Base-by-base conservation (phyloP, 2,888 invertebrate species). In the Sympetrum striolatum region DNA sequence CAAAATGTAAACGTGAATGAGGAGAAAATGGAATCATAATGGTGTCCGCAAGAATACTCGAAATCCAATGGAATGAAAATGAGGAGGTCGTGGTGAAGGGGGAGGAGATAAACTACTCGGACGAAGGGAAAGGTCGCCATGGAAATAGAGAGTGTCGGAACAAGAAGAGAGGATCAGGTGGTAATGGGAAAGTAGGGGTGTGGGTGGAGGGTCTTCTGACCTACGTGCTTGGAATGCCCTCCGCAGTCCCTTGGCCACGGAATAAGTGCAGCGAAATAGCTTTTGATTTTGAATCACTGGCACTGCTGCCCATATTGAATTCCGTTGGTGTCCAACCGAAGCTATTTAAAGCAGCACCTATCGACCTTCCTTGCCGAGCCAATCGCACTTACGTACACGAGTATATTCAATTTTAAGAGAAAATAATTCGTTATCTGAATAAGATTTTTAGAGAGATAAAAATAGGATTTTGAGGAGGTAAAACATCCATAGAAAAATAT, bases 211-310 rank as follows among this genome's bases (percentile, higher is more conserved):
- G 86, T 86, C 39, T 86, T 35, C 60, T 35, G 86, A n/a, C 86
- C 64, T 60, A 86, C 86, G 86, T 86, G 86, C 86, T 18, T 31
- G n/a, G 86, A 86, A 86, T 86, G 58, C 37, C 58, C 82, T 31
- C 58, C 3, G n/a, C n/a, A 31, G 48, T 14, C 64, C 60, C 25
- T 25, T n/a, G n/a, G 22, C 64, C 73, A 25, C 8, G 31, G 35
- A 73, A 25, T 73, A 73, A 73, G 73, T 73, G 73, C 73, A 73
- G 12, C 31, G 25, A 73, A 73, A 73, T 73, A 73, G 73, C 73
- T 73, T 73, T 73, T 31, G 25, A 31, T 73, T 73, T 73, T 73
- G n/a, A 73, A 31, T n/a, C 73, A 73, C 73, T 25, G 18, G n/a
- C 25, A 25, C 64, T 64, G 64, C 22, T 31, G 73, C 14, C 73